Percentiles rank a stretch among this genome's conserved stretches.
Conservation (phyloP, 2,113 vertebrate species). For the Paedocypris sp. region DNA sequence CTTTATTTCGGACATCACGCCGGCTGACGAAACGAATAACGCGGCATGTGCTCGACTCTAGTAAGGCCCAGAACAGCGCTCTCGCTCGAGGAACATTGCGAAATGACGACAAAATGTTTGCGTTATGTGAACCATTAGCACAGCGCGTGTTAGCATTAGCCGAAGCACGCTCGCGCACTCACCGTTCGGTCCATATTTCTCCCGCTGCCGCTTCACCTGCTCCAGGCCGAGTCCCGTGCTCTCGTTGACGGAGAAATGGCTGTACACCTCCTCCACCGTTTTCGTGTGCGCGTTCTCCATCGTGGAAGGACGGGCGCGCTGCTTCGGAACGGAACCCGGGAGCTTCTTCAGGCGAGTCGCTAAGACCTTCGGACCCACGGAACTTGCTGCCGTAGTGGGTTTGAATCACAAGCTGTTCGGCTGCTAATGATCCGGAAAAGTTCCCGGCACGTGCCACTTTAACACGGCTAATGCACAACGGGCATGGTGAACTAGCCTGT, state of each 20-base stretch:
- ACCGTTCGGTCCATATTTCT: slow-evolving; percentile 91
- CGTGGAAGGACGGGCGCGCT: slow-evolving; percentile 40
- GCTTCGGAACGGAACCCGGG: slow-evolving; percentile 31
- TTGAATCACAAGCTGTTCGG: background rate
- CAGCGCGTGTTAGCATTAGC: slow-evolving; percentile 9
- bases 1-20: slow-evolving; percentile 18
- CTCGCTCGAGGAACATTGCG: background rate
- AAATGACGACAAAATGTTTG: background rate
- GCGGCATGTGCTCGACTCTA: background rate
- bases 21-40: slow-evolving; percentile 6
- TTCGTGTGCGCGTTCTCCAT: slow-evolving; percentile 99
- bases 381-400: background rate
- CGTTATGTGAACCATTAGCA: background rate
- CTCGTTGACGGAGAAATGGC: slow-evolving; percentile 85
- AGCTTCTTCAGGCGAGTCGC: slow-evolving; percentile 17
- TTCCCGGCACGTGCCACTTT: background rate
- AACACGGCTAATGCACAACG: background rate
- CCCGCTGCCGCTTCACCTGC: slow-evolving; percentile 87
- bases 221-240: slow-evolving; percentile 88
- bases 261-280: slow-evolving; percentile 95
- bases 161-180: slow-evolving; percentile 43
- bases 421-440: background rate
- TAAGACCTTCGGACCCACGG: background rate
- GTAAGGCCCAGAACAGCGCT: background rate
- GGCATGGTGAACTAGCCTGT: background rate